Percentiles rank a stretch among this genome's conserved stretches.
Evolutionary conservation across 1,140 invertebrate species (phyloP).

Genomic region (Euura saliciscinereae): DNA sequence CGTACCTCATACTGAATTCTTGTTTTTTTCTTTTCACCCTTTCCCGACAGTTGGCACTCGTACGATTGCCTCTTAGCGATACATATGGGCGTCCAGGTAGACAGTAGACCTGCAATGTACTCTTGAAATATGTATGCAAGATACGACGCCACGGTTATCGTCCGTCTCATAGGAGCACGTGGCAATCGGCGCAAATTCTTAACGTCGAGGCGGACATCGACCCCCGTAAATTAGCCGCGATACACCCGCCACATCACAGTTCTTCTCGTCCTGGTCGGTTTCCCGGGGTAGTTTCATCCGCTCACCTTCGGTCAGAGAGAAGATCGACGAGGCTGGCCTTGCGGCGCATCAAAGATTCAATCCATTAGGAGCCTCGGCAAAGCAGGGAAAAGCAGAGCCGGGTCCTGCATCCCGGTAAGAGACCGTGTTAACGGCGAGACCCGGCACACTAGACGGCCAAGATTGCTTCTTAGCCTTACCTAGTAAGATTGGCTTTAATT

Average conservation of each 20-base stretch:
- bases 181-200: background rate
- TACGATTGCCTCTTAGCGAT: background rate
- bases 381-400: conserved; percentile 12
- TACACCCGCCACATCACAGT: background rate
- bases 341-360: conserved; percentile 47
- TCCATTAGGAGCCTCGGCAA: conserved; percentile 39
- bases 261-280: background rate
- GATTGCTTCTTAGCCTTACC: conserved; percentile 38
- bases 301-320: conserved; percentile 1
- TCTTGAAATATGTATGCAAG: background rate
- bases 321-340: conserved; percentile 43
- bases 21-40: background rate
- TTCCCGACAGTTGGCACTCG: background rate
- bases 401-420: background rate
- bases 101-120: background rate
- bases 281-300: background rate
- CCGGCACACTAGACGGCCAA: background rate
- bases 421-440: background rate
- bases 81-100: too few relatives aligned
- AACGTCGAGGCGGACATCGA: background rate
- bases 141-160: background rate
- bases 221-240: background rate
- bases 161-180: background rate
- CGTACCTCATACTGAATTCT: too few relatives aligned
- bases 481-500: conserved; percentile 52